Evolutionary conservation across 2,888 invertebrate genomes (phyloP).

Genomic region (Ryuthela nishihirai): DNA sequence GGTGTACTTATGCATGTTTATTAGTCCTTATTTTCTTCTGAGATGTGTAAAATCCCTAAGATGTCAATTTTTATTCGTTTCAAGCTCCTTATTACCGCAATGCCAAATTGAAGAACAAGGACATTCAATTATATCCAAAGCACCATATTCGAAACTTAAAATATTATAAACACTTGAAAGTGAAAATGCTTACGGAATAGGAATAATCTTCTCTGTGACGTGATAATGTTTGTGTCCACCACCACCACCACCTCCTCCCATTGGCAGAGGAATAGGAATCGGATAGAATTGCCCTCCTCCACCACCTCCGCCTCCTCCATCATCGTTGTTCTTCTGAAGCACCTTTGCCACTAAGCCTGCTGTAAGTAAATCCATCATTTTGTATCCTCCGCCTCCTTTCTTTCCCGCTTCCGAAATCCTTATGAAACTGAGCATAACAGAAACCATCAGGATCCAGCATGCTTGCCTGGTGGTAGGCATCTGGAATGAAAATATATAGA

Average conservation of each 20-base stretch:
- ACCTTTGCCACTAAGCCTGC: constrained; percentile 33
- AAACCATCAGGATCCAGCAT: too few species aligned
- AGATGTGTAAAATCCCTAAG: too few species aligned
- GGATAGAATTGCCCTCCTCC: constrained; percentile 10
- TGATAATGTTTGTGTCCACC: constrained; percentile 3
- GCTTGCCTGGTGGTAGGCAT: too few species aligned
- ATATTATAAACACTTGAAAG: too few species aligned
- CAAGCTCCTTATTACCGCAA: too few species aligned
- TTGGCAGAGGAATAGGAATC: constrained; percentile 13
- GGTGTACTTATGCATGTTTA: too few species aligned
- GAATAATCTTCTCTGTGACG: constrained; percentile 32
- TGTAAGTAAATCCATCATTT: constrained; percentile 22
- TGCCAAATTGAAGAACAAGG: too few species aligned
- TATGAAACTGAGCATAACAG: neutral
- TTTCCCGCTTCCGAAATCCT: neutral
- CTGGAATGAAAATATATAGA: too few species aligned
- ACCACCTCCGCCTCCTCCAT: constrained; percentile 5
- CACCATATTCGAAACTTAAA: too few species aligned
- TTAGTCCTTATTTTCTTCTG: too few species aligned
- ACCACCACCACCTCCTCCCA: neutral
- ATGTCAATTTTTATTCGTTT: too few species aligned
- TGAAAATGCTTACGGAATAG: constrained; percentile 37
- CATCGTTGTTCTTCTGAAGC: constrained; percentile 21
- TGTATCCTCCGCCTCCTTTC: constrained; percentile 5
- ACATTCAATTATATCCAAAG: too few species aligned